A percentile compares a stretch with the other conserved stretches of the same genome.
phyloP scores from a whole-genome alignment of 2,888 invertebrate genomes.

The Cephus nigrinus region DNA sequence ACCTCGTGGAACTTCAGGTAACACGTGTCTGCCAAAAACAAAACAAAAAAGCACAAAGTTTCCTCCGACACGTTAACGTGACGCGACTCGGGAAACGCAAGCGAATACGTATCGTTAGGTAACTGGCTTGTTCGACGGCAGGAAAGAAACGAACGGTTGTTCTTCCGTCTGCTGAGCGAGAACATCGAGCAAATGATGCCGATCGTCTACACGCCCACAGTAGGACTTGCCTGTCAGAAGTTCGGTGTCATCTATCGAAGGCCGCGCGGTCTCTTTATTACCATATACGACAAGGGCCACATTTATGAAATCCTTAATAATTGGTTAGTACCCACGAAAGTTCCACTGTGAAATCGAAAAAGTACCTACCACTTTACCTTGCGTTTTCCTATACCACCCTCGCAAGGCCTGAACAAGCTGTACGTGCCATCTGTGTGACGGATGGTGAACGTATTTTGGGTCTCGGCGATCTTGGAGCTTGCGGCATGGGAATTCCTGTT shows the following conservation, averaged over 20 bases:
- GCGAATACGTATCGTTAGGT: background rate
- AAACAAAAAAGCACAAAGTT: background rate
- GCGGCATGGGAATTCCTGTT: conserved; percentile 98
- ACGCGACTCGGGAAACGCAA: background rate
- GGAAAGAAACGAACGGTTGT: conserved; percentile 97
- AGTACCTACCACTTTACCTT: conserved; percentile 4
- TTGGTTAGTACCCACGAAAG: conserved; percentile 74
- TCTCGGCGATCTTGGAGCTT: conserved; percentile 94
- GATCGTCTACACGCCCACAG: conserved; percentile 98
- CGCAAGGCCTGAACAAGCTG: conserved; percentile 78
- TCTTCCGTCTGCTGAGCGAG: conserved; percentile 91
- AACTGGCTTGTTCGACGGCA: conserved; percentile 53
- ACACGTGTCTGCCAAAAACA: conserved; percentile 22
- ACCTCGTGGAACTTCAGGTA: conserved; percentile 90
- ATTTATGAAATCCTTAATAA: conserved; percentile 91
- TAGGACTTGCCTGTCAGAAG: conserved; percentile 96
- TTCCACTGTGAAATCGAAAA: background rate
- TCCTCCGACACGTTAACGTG: background rate
- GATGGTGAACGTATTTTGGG: conserved; percentile 98
- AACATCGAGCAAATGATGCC: conserved; percentile 96
- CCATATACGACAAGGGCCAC: conserved; percentile 94
- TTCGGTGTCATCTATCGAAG: conserved; percentile 95
- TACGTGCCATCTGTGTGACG: conserved; percentile 91
- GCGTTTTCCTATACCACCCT: background rate
- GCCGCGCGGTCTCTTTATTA: conserved; percentile 95